phyloP scores from a whole-genome alignment of 2,113 vertebrate genomes.

The Astatoreochromis straeleni region DNA sequence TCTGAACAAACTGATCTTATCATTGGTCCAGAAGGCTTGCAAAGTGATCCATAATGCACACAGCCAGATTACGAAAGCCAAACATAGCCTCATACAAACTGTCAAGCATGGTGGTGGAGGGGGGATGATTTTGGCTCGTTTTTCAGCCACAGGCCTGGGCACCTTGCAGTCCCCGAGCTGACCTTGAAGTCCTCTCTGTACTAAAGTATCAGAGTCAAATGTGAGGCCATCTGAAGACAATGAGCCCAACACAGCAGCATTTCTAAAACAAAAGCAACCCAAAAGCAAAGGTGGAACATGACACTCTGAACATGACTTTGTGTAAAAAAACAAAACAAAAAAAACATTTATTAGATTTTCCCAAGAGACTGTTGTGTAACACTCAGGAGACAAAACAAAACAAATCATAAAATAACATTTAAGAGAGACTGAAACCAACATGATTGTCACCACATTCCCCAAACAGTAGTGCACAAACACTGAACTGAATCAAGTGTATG shows the following conservation, averaged over 20 bases:
- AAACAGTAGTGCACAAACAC: not conserved
- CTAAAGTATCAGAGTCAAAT: not conserved
- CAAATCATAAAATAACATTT: not conserved
- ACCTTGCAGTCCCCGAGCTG: not conserved
- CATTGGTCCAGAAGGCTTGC: not conserved
- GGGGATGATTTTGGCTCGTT: not conserved
- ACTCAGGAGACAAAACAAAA: not conserved
- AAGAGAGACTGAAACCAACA: not conserved
- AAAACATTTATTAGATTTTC: slow-evolving; percentile 7
- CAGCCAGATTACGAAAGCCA: not conserved
- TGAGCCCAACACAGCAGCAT: not conserved
- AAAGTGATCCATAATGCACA: not conserved
- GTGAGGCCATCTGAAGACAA: not conserved
- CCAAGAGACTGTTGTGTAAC: not conserved
- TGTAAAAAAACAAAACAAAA: not conserved
- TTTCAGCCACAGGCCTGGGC: not conserved
- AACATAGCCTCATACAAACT: not conserved
- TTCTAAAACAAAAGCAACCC: not conserved
- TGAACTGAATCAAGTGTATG: not conserved
- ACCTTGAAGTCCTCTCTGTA: not conserved
- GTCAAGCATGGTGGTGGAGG: not conserved
- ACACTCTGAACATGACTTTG: not conserved
- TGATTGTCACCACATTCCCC: slow-evolving; percentile 38
- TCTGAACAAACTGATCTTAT: not conserved
- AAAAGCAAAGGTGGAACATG: not conserved